These are phyloP conservation scores for Ceryle rudis DNA, from an alignment of 2,797 vertebrate genomes.

Conservation along the genomic window DNA sequence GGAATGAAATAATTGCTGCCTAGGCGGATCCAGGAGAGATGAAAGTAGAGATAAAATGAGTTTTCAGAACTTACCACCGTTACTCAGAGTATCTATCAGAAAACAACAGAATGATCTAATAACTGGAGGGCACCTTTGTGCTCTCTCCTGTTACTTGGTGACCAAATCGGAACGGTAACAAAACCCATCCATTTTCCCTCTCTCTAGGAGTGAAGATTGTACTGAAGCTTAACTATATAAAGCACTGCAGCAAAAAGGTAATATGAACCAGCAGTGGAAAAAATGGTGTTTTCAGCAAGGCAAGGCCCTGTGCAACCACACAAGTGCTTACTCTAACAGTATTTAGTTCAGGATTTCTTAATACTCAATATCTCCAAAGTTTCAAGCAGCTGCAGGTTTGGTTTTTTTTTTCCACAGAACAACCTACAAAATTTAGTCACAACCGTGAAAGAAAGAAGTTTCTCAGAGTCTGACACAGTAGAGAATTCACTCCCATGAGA, in stretches of 20 bases:
- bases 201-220: not conserved
- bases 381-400: not conserved
- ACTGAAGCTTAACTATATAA: not conserved
- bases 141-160: not conserved
- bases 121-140: not conserved
- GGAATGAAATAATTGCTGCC: conserved; percentile 10
- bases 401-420: not conserved
- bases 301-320: too few relatives aligned
- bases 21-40: not conserved
- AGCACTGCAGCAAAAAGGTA: not conserved
- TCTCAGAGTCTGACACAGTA: not conserved
- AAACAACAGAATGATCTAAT: not conserved
- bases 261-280: not conserved
- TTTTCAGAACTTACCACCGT: not conserved
- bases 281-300: not conserved
- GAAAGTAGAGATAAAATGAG: not conserved
- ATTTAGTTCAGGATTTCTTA: not conserved
- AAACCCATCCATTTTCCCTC: not conserved
- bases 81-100: not conserved
- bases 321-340: not conserved
- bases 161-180: not conserved
- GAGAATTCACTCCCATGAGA: not conserved
- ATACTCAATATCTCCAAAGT: not conserved
- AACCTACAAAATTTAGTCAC: not conserved
- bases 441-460: not conserved